phyloP scores from a whole-genome alignment of 2,888 invertebrate species.

The Catocala sponsa region DNA sequence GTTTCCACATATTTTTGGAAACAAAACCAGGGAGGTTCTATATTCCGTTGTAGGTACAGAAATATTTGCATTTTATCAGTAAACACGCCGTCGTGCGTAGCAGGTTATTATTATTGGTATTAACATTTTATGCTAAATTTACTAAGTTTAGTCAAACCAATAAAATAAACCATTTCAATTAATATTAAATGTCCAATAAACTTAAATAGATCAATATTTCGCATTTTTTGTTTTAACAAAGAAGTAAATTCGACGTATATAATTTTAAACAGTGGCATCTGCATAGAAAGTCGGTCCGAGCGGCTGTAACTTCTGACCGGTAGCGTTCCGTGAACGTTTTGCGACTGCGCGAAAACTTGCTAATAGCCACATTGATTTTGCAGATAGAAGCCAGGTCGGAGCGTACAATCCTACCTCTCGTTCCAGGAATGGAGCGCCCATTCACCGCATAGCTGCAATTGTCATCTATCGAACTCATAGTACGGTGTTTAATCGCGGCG shows the following conservation, averaged over 20 bases:
- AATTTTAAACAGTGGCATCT: slow-evolving; percentile 54
- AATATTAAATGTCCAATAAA: slow-evolving; percentile 11
- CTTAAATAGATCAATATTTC: slow-evolving; percentile 8
- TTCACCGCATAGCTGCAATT: slow-evolving; percentile 53
- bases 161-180: slow-evolving; percentile 21
- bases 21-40: slow-evolving; percentile 39
- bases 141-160: slow-evolving; percentile 27
- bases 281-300: slow-evolving; percentile 58
- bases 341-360: slow-evolving; percentile 88
- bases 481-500: slow-evolving; percentile 40
- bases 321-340: slow-evolving; percentile 74
- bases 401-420: slow-evolving; percentile 79
- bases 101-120: slow-evolving; percentile 53
- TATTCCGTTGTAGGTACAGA: slow-evolving; percentile 47
- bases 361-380: slow-evolving; percentile 88
- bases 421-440: slow-evolving; percentile 59
- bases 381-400: slow-evolving; percentile 87
- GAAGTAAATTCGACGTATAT: slow-evolving; percentile 10
- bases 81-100: slow-evolving; percentile 54
- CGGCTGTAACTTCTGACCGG: slow-evolving; percentile 74
- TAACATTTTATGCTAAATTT: slow-evolving; percentile 40
- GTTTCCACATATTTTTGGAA: slow-evolving; percentile 41
- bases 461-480: slow-evolving; percentile 57
- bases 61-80: slow-evolving; percentile 62
- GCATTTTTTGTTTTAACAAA: slow-evolving; percentile 5